phyloP scores from a whole-genome alignment of 2,888 invertebrate genomes.

The Cylindroiulus punctatus region DNA sequence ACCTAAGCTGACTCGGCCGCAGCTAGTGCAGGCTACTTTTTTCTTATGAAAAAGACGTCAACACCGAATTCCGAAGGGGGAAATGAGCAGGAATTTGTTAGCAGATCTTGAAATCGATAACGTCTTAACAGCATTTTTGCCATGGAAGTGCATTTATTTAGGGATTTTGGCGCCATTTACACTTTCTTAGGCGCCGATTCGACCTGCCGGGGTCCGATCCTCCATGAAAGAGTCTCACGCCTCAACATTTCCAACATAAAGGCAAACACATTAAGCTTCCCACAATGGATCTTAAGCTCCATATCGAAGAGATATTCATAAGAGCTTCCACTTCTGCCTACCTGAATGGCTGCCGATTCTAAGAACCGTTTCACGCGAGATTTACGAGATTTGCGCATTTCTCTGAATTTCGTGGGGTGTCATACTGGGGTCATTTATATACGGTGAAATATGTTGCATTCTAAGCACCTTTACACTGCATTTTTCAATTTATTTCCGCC shows the following conservation, averaged over 20 bases:
- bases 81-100: background rate
- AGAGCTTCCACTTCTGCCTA: background rate
- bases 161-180: background rate
- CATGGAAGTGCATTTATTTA: slow-evolving; percentile 8
- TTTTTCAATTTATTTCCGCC: background rate
- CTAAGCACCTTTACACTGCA: background rate
- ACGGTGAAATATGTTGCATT: background rate
- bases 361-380: background rate
- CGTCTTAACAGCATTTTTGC: background rate
- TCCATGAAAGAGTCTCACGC: background rate
- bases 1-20: background rate
- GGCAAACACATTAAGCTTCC: background rate
- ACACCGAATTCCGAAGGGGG: background rate
- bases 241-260: background rate
- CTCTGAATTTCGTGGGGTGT: too few relatives aligned
- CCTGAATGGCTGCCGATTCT: background rate
- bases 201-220: background rate
- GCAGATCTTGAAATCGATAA: slow-evolving; percentile 6
- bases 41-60: background rate
- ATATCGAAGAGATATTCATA: background rate
- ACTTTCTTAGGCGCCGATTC: background rate
- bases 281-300: background rate
- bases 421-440: background rate
- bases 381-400: background rate
- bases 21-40: background rate